Evolutionary conservation across 2,888 invertebrate genomes (phyloP).

Genomic region (Hirudinaria manillensis): DNA sequence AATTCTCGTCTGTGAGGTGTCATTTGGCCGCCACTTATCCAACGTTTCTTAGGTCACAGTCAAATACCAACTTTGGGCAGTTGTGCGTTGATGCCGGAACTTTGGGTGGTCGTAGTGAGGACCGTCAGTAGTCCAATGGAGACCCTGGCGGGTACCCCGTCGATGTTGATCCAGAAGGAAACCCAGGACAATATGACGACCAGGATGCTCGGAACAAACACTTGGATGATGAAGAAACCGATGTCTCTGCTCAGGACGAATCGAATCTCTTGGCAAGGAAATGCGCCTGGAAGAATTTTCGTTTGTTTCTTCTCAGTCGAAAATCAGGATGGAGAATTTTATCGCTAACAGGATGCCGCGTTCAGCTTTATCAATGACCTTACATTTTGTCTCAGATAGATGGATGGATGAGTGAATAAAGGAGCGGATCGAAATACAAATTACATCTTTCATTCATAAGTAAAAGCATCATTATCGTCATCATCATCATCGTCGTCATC

Average conservation of each 20-base stretch:
- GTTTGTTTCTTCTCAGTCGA: not conserved
- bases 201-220: constrained; percentile 39
- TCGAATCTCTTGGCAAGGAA: constrained; percentile 39
- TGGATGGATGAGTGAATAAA: too few species aligned
- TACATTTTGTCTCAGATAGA: not conserved
- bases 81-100: constrained; percentile 81
- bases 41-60: too few species aligned
- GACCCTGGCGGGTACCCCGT: constrained; percentile 82
- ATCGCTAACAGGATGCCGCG: not conserved
- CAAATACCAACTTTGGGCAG: constrained; percentile 69
- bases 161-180: constrained; percentile 55
- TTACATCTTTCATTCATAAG: not conserved
- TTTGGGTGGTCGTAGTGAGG: constrained; percentile 70
- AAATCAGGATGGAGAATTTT: too few species aligned
- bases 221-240: constrained; percentile 39
- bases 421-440: too few species aligned
- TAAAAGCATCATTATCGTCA: constrained; percentile 11
- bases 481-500: constrained; percentile 23
- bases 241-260: constrained; percentile 39
- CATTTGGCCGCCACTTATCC: too few species aligned
- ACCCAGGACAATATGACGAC: constrained; percentile 93
- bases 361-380: not conserved
- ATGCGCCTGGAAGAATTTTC: constrained; percentile 36
- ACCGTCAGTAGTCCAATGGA: constrained; percentile 79
- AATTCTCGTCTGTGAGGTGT: too few species aligned